Conservation (phyloP, 1,140 invertebrate genomes). For the Agraylea sexmaculata region DNA sequence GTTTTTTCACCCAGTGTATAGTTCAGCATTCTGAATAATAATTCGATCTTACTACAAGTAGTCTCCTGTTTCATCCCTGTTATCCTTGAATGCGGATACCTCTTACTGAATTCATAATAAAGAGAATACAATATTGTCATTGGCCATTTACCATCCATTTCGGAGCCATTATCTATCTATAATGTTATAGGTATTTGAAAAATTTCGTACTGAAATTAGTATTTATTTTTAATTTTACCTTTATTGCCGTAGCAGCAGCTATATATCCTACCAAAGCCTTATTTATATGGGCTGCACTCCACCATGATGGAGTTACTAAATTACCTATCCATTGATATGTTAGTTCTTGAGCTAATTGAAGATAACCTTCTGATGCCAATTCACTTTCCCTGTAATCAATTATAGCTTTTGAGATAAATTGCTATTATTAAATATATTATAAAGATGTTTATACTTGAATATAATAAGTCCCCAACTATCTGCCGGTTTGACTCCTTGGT, state of each 20-base stretch:
- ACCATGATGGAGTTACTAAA: conserved; percentile 55
- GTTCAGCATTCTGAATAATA: conserved; percentile 88
- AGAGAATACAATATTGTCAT: conserved; percentile 61
- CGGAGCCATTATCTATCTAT: conserved; percentile 50
- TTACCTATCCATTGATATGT: conserved; percentile 67
- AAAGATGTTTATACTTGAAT: conserved; percentile 50
- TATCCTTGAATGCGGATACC: conserved; percentile 56
- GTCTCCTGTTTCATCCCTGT: conserved; percentile 62
- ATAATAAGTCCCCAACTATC: conserved; percentile 67
- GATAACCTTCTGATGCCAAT: conserved; percentile 43
- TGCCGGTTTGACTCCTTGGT: conserved; percentile 52
- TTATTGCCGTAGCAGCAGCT: conserved; percentile 51
- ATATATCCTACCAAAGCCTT: conserved; percentile 61
- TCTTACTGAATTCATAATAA: conserved; percentile 63
- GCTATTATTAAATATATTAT: not conserved
- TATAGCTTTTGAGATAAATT: not conserved
- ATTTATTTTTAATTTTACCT: conserved; percentile 35
- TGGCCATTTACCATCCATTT: conserved; percentile 62
- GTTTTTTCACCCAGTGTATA: conserved; percentile 68
- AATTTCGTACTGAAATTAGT: no score
- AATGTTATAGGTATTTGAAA: no score
- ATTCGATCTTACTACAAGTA: conserved; percentile 59
- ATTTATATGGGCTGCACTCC: conserved; percentile 57
- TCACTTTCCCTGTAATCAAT: conserved; percentile 50
- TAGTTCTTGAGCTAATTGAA: conserved; percentile 52